Percentiles rank a stretch among this genome's conserved stretches.
Conservation (phyloP, 2,113 vertebrate species). For the zebrafish (Danio rerio) region DNA sequence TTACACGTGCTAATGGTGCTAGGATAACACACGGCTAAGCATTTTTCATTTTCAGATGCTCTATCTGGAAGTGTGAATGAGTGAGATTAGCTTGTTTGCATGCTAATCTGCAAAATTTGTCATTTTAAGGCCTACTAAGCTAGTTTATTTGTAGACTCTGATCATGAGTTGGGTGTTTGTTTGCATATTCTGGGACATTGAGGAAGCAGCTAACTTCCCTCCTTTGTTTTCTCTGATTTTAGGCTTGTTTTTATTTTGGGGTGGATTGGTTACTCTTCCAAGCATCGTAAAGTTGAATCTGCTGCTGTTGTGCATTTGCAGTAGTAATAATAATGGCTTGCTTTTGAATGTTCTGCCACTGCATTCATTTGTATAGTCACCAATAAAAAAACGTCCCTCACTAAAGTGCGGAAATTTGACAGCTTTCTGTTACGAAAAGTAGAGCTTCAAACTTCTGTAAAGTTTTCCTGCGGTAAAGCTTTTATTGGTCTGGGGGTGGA, state of each 20-base stretch:
- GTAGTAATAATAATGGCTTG: slow-evolving; percentile 55
- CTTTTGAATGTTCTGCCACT: slow-evolving; percentile 46
- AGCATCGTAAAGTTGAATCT: slow-evolving; percentile 45
- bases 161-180: neutral
- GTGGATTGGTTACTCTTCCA: slow-evolving; percentile 55
- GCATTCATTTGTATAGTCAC: slow-evolving; percentile 43
- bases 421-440: neutral
- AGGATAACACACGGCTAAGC: neutral
- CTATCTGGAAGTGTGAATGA: slow-evolving; percentile 4
- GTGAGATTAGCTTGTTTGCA: slow-evolving; percentile 27
- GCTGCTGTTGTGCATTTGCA: slow-evolving; percentile 55
- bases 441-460: neutral
- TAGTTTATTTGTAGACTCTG: slow-evolving; percentile 14
- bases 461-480: slow-evolving; percentile 12
- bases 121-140: neutral
- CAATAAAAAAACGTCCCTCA: slow-evolving; percentile 32
- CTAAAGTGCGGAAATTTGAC: neutral
- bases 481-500: slow-evolving; percentile 41
- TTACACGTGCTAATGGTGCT: neutral
- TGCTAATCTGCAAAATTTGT: slow-evolving; percentile 54
- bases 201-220: neutral
- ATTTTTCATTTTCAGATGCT: neutral
- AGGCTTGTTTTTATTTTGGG: slow-evolving; percentile 52
- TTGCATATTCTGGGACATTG: neutral
- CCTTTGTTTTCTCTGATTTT: slow-evolving; percentile 42